Evolutionary conservation across 1,140 invertebrate species (phyloP).

Genomic region (Bombus difficillimus): DNA sequence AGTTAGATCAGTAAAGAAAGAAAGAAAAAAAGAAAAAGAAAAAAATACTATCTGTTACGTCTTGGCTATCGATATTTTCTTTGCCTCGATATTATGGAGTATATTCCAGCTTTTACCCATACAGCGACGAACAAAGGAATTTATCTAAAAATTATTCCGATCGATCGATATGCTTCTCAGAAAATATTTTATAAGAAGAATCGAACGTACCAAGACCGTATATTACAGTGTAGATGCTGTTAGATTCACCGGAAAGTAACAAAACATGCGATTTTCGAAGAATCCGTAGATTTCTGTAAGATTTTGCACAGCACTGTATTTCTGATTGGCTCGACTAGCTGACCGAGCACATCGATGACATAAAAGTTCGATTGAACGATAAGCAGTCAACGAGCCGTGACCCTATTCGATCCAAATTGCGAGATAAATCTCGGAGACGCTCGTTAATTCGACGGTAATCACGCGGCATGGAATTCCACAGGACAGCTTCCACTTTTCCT

Average conservation of each 20-base stretch:
- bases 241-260: neutral
- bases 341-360: conserved; percentile 61
- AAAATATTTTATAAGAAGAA: neutral
- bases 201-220: too few species aligned
- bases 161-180: neutral
- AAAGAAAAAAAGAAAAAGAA: neutral
- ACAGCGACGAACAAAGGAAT: neutral
- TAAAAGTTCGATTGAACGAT: conserved; percentile 59
- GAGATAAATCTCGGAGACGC: conserved; percentile 29
- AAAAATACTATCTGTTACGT: neutral
- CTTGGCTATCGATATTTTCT: neutral
- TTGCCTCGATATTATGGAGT: too few species aligned
- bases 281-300: neutral
- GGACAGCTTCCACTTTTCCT: neutral
- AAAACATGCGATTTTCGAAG: too few species aligned
- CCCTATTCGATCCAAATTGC: conserved; percentile 31
- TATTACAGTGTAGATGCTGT: neutral
- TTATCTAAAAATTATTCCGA: neutral
- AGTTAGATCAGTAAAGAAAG: neutral
- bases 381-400: conserved; percentile 34
- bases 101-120: neutral
- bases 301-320: conserved; percentile 11
- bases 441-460: conserved; percentile 46
- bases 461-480: neutral
- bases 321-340: conserved; percentile 40